phyloP scores from a whole-genome alignment of 2,797 vertebrate species.

The Sebastes vulpes region DNA sequence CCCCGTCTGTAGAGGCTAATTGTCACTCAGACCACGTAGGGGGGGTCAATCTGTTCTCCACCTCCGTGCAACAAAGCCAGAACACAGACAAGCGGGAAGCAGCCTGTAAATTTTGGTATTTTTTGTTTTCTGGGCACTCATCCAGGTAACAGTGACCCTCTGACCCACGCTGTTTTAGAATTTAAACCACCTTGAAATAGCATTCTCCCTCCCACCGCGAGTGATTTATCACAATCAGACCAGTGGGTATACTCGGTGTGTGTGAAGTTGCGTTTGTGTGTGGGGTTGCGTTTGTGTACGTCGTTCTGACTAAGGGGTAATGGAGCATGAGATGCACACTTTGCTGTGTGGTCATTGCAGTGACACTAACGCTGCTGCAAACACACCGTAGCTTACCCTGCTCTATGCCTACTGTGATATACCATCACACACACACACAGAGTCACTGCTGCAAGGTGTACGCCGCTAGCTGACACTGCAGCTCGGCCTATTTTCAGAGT shows the following conservation, averaged over 20 bases:
- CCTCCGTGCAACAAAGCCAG: constrained; percentile 21
- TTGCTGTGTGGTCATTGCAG: constrained; percentile 73
- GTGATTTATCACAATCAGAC: constrained; percentile 87
- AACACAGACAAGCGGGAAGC: constrained; percentile 27
- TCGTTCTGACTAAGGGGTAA: constrained; percentile 79
- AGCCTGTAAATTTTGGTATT: constrained; percentile 45
- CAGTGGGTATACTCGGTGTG: constrained; percentile 36
- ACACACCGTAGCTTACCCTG: constrained; percentile 50
- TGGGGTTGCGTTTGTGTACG: not conserved
- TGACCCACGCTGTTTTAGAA: constrained; percentile 78
- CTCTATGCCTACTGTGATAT: constrained; percentile 32
- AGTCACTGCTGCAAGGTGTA: not conserved
- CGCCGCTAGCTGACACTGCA: not conserved
- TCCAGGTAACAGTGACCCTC: constrained; percentile 75
- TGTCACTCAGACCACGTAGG: constrained; percentile 54
- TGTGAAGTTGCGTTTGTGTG: constrained; percentile 17
- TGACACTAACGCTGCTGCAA: constrained; percentile 61
- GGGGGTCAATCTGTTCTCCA: constrained; percentile 41
- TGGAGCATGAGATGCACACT: constrained; percentile 82
- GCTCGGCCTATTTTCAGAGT: not conserved
- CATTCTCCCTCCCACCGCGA: constrained; percentile 58
- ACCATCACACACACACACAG: not conserved
- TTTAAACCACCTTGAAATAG: constrained; percentile 87
- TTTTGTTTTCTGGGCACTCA: constrained; percentile 74
- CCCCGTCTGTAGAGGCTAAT: constrained; percentile 25